Conservation (phyloP, 2,113 vertebrate species). For the Mirounga angustirostris region DNA sequence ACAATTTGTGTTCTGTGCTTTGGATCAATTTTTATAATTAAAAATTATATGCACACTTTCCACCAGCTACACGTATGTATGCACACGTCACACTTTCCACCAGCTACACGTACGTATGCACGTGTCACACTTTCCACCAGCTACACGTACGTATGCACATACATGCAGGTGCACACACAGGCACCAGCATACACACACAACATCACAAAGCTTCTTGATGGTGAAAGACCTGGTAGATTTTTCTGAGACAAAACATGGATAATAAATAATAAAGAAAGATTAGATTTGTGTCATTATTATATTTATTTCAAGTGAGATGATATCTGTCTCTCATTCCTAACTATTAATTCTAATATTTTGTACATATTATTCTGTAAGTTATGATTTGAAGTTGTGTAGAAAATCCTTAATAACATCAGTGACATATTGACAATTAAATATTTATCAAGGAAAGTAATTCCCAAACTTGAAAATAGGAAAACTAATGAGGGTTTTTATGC, state of each 20-base stretch:
- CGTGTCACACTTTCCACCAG: neutral
- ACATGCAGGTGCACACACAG: neutral
- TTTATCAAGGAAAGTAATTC: conserved; percentile 34
- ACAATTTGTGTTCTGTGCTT: neutral
- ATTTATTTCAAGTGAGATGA: conserved; percentile 54
- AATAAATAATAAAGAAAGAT: conserved; percentile 55
- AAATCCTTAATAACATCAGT: conserved; percentile 61
- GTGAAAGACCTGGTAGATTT: neutral
- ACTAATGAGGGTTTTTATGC: conserved; percentile 63
- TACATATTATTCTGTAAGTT: conserved; percentile 52
- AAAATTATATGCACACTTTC: neutral
- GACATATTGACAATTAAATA: conserved; percentile 67
- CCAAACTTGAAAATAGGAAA: conserved; percentile 64
- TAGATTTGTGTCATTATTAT: conserved; percentile 48
- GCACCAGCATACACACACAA: neutral
- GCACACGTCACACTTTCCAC: neutral
- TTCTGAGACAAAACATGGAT: neutral
- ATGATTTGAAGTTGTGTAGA: conserved; percentile 55
- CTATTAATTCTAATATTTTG: conserved; percentile 59
- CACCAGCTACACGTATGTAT: neutral
- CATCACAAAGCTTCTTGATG: neutral
- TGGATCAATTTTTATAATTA: neutral
- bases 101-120: too few species aligned
- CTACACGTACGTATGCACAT: neutral
- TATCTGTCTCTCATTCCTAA: neutral